Conservation (phyloP, 2,797 vertebrate species). For the Xerus rutilus region DNA sequence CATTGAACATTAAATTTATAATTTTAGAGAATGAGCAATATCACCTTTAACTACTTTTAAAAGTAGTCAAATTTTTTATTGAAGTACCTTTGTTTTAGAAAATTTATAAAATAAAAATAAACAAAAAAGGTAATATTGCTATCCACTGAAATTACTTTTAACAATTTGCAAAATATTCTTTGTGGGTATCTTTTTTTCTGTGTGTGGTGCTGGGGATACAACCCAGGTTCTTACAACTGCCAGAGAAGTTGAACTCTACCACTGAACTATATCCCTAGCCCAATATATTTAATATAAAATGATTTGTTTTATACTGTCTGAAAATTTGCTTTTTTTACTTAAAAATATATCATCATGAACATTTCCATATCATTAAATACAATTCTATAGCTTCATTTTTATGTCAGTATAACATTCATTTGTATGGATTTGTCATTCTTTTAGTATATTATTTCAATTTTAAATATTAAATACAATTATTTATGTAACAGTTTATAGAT, state of each 20-base stretch:
- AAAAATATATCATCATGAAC: neutral
- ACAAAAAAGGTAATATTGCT: neutral
- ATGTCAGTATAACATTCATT: neutral
- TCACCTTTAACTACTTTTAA: neutral
- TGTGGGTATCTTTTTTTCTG: neutral
- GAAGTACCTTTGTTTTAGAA: neutral
- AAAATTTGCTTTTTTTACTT: neutral
- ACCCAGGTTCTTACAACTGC: neutral
- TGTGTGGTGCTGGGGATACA: neutral
- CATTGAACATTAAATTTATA: neutral
- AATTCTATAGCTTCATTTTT: neutral
- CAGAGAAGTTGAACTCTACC: neutral
- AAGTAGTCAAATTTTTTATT: neutral
- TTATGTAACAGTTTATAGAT: neutral
- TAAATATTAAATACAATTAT: neutral
- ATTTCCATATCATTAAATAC: neutral
- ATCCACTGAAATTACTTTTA: neutral
- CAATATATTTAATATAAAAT: neutral
- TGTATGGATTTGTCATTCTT: neutral
- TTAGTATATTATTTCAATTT: neutral
- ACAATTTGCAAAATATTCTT: neutral
- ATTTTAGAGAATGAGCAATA: neutral
- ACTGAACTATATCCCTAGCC: neutral
- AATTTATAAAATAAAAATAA: neutral
- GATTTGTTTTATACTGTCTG: neutral